Evolutionary conservation across 2,113 vertebrate genomes (phyloP), one percentile per base, ranked within the genome.

Genomic region (Alexandromys fortis): DNA sequence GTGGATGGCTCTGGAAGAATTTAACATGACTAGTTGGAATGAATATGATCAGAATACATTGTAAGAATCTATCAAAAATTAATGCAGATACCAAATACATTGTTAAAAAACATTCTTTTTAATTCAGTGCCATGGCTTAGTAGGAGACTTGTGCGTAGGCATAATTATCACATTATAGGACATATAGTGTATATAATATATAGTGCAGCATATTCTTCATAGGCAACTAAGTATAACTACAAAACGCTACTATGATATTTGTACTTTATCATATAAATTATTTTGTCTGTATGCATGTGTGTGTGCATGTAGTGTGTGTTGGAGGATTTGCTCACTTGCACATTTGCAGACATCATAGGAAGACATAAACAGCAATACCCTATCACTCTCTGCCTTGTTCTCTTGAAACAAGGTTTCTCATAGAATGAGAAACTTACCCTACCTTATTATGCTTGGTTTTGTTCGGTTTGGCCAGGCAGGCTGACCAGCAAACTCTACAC

Each of bases 131-230:
- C 70, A 26, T 0, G 0, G 26, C 49, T 55, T 72, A n/a, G 45
- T 38, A 19, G 0, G 42, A 30, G 45, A 10, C 11, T 2, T 1
- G 61, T 70, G 2, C 45, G 12, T 33, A 3, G 1, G 47, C 3
- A 30, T n/a, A 70, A 78, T 47, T 42, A 67, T 77, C 35, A 61
- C 0, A 35, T 77, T 47, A 45, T 77, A n/a, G n/a, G 30, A 1
- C 26, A 4, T n/a, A 2, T 70, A 52, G 6, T n/a, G 24, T n/a
- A 49, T 14, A 55, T 38, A n/a, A 7, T n/a, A 35, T n/a, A 55
- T 24, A n/a, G 19, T 85, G 30, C 1, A 67, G 75, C 82, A 24
- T 63, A 77, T 86, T 52, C 19, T 65, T 87, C 58, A 61, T 2
- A 83, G 11, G n/a, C 52, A 33, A 5, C 8, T 73, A 5, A 1